Evolutionary conservation across 1,140 invertebrate genomes (phyloP).

Genomic region (Tetragnatha versicolor): DNA sequence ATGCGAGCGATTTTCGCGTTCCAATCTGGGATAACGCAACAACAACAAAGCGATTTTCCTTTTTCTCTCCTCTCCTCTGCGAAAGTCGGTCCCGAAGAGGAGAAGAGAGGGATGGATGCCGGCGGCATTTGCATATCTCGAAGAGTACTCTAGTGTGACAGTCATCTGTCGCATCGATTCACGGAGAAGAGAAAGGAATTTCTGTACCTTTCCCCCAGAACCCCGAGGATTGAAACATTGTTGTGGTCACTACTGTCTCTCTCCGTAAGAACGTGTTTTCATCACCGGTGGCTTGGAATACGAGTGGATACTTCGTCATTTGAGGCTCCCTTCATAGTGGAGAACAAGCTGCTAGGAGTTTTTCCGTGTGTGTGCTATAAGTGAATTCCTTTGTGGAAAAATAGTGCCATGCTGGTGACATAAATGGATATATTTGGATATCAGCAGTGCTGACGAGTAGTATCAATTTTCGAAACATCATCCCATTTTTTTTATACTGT

Average conservation of each 20-base stretch:
- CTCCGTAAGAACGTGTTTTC: neutral
- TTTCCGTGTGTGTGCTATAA: neutral
- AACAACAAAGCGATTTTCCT: slow-evolving; percentile 31
- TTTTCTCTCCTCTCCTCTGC: neutral
- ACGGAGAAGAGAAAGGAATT: neutral
- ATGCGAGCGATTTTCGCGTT: neutral
- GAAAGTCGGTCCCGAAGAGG: slow-evolving; percentile 1
- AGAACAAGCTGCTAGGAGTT: neutral
- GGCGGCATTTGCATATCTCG: neutral
- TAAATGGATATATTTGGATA: neutral
- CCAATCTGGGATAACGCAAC: neutral
- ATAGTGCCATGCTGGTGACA: neutral
- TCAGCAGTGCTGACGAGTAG: neutral
- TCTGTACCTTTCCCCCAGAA: neutral
- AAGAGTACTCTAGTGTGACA: neutral
- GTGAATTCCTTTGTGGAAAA: neutral
- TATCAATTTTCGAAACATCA: no score
- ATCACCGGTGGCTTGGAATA: neutral
- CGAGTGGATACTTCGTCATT: neutral
- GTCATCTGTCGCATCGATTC: neutral
- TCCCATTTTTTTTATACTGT: no score
- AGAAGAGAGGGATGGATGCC: no score
- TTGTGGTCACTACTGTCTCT: slow-evolving; percentile 9
- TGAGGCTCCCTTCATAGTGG: no score
- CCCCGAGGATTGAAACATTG: slow-evolving; percentile 15